Percentiles rank a stretch among this genome's conserved stretches.
phyloP scores from a whole-genome alignment of 1,140 invertebrate species.

The Psix sp. region DNA sequence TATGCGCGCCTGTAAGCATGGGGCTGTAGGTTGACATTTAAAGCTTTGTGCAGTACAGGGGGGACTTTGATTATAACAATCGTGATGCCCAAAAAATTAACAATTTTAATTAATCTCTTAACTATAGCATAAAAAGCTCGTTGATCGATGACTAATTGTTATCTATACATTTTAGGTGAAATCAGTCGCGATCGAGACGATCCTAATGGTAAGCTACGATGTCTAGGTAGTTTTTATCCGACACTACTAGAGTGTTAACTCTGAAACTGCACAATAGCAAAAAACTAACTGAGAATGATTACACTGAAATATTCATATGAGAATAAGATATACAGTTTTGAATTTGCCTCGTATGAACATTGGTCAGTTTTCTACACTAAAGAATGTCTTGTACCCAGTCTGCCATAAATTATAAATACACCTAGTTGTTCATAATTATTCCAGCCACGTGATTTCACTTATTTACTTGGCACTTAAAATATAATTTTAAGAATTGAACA shows the following conservation, averaged over 20 bases:
- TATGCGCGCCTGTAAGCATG: conserved; percentile 72
- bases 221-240: conserved; percentile 30
- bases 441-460: too few species aligned
- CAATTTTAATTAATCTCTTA: conserved; percentile 57
- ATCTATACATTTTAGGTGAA: conserved; percentile 78
- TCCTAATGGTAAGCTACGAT: conserved; percentile 77
- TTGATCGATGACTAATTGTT: conserved; percentile 57
- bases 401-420: too few species aligned
- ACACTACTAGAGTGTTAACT: conserved; percentile 42
- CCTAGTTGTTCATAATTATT: too few species aligned
- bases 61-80: conserved; percentile 63
- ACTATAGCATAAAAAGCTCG: conserved; percentile 22
- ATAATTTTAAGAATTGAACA: too few species aligned
- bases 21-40: conserved; percentile 69
- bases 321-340: conserved; percentile 11
- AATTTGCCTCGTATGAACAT: conserved; percentile 45
- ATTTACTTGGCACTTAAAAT: too few species aligned
- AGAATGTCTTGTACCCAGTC: too few species aligned
- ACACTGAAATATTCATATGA: conserved; percentile 7
- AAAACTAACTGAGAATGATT: conserved; percentile 21
- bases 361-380: conserved; percentile 16
- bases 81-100: conserved; percentile 59
- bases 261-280: conserved; percentile 36
- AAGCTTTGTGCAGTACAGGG: conserved; percentile 67
- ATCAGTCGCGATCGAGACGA: conserved; percentile 79